Conservation (phyloP, 2,888 invertebrate species). For the Spisula solida region DNA sequence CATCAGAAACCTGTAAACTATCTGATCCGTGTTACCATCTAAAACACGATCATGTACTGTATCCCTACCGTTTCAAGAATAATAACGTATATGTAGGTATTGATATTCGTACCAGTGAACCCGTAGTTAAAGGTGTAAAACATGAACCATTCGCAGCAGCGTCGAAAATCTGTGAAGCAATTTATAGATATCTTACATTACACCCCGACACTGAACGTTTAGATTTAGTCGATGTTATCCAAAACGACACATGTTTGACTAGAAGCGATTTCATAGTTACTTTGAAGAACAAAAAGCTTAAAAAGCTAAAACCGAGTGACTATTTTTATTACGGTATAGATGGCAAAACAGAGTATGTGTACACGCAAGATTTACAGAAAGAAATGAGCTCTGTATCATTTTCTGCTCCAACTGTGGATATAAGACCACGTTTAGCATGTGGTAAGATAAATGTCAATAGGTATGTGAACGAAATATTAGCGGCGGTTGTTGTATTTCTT, state of each 20-base stretch:
- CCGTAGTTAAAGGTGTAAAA: slow-evolving; percentile 26
- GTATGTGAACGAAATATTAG: slow-evolving; percentile 22
- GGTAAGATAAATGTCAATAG: slow-evolving; percentile 9
- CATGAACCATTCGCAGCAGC: slow-evolving; percentile 7
- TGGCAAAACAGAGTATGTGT: not conserved
- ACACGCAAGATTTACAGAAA: not conserved
- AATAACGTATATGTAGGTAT: slow-evolving; percentile 36
- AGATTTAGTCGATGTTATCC: not conserved
- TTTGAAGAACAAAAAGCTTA: slow-evolving; percentile 5
- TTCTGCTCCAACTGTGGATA: slow-evolving; percentile 4
- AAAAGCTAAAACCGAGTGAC: slow-evolving; percentile 22
- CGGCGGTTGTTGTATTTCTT: not conserved
- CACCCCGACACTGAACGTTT: not conserved
- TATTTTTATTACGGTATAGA: slow-evolving; percentile 19
- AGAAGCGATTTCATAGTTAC: slow-evolving; percentile 2
- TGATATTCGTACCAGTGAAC: not conserved
- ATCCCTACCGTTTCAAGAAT: slow-evolving; percentile 3
- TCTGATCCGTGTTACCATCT: not conserved
- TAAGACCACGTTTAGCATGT: not conserved
- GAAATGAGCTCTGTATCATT: not conserved
- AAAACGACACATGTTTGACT: not conserved
- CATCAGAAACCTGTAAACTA: not conserved
- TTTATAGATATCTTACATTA: not conserved
- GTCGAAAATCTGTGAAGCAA: slow-evolving; percentile 10
- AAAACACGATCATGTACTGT: not conserved